Base-by-base conservation (phyloP, 2,888 invertebrate genomes). In the Lampropteryx suffumata region DNA sequence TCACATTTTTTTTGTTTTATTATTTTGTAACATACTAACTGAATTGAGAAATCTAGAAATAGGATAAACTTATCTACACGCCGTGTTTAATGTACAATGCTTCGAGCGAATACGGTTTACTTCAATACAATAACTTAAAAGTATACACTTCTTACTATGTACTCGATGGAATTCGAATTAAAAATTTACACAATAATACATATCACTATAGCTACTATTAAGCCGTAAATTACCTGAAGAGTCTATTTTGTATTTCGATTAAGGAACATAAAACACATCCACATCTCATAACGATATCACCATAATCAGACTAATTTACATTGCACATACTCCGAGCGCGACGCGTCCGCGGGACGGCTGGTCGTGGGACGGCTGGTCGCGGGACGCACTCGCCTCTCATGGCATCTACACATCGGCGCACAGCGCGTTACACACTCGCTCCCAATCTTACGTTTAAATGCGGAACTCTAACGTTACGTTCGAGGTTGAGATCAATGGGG, bases 221-320 rank as follows among this genome's bases (percentile, higher is more conserved):
- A 89, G 89, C 89, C 82, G 85, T 84, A 82, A 81, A 82, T 84
- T 80, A 84, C 82, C 79, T 76, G 84, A 87, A 87, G 78, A 84
- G 89, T 89, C 84, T 80, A 84, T 87, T 17, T 88, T 86, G 88
- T 89, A 89, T 88, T 86, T 88, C 83, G 82, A 84, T 79, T 81
- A 89, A 90, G 89, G 89, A 90, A 90, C 89, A 89, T 90, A 89
- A 89, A 89, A 88, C 87, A 85, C 82, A 86, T 88, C 86, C 89
- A 86, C 85, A 76, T 82, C 80, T 84, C 84, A 75, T 55, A 62
- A 83, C 83, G 79, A 86, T 88, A 88, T 89, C 88, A 88, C 88
- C 84, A 79, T 83, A 83, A 79, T 88, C 89, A 88, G 87, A 89
- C 89, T 87, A 88, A 87, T 88, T 84, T 84, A 89, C 87, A 88